phyloP scores from a whole-genome alignment of 2,113 vertebrate species.

The Aphelocoma coerulescens region DNA sequence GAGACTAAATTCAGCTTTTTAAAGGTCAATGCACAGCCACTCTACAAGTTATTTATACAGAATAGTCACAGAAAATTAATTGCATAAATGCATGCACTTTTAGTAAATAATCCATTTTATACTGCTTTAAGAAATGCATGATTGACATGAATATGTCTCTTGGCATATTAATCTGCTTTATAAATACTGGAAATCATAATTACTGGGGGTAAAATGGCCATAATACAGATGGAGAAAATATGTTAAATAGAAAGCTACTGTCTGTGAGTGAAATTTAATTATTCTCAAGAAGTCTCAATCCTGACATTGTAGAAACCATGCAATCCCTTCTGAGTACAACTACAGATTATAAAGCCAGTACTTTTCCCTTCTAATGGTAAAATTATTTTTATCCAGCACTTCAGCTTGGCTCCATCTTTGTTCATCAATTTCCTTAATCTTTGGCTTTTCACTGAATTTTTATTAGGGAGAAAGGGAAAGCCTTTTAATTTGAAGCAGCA shows the following conservation, averaged over 20 bases:
- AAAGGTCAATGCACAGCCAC: background rate
- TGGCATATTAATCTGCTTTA: background rate
- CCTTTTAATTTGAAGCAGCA: background rate
- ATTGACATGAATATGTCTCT: background rate
- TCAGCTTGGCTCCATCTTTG: background rate
- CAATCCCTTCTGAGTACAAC: background rate
- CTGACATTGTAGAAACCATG: background rate
- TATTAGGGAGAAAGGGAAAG: background rate
- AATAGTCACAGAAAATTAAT: constrained; percentile 4
- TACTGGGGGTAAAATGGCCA: background rate
- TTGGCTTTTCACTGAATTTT: background rate
- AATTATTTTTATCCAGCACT: background rate
- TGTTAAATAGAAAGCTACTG: background rate
- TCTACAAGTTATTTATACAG: background rate
- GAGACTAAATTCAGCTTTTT: background rate
- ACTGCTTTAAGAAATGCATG: background rate
- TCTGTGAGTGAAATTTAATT: background rate
- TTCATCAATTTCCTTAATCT: background rate
- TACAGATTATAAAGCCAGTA: background rate
- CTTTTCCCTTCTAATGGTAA: background rate
- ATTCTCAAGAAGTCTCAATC: background rate
- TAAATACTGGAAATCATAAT: background rate
- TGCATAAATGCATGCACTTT: background rate
- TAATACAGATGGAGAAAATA: background rate
- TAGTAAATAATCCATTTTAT: constrained; percentile 11